These are phyloP conservation scores for Neodiprion virginianus DNA, from an alignment of 1,140 invertebrate genomes.

Conservation along the genomic window DNA sequence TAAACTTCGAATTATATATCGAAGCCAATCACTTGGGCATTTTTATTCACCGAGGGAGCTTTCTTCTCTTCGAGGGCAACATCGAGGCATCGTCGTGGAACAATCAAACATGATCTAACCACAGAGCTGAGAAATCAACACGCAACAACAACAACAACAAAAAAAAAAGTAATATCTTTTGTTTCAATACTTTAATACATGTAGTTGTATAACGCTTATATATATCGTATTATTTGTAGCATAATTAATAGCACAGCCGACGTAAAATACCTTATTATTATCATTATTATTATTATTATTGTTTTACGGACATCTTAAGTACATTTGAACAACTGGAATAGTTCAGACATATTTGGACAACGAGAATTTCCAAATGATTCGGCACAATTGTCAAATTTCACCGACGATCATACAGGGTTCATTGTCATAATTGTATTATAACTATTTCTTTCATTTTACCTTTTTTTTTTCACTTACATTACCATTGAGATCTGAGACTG, in stretches of 20 bases:
- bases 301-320: too few relatives aligned
- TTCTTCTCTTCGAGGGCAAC: slow-evolving; percentile 31
- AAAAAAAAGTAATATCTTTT: slow-evolving; percentile 35
- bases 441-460: background rate
- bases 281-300: too few relatives aligned
- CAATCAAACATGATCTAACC: slow-evolving; percentile 20
- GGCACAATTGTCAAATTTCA: slow-evolving; percentile 8
- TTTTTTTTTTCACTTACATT: background rate
- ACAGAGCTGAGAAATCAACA: slow-evolving; percentile 10
- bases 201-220: background rate
- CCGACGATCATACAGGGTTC: slow-evolving; percentile 2
- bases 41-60: slow-evolving; percentile 43
- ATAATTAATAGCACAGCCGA: slow-evolving; percentile 29
- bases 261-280: background rate
- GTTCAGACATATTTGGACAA: slow-evolving; percentile 2
- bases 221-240: background rate
- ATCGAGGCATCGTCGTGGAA: slow-evolving; percentile 32
- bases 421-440: background rate
- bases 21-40: slow-evolving; percentile 39
- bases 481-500: slow-evolving; percentile 10
- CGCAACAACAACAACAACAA: slow-evolving; percentile 21
- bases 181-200: slow-evolving; percentile 17
- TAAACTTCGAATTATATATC: background rate
- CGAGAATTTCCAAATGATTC: background rate
- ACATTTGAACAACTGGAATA: slow-evolving; percentile 10